These are phyloP conservation scores for Trichopria drosophilae DNA, from an alignment of 2,888 invertebrate species.

Conservation along the genomic window DNA sequence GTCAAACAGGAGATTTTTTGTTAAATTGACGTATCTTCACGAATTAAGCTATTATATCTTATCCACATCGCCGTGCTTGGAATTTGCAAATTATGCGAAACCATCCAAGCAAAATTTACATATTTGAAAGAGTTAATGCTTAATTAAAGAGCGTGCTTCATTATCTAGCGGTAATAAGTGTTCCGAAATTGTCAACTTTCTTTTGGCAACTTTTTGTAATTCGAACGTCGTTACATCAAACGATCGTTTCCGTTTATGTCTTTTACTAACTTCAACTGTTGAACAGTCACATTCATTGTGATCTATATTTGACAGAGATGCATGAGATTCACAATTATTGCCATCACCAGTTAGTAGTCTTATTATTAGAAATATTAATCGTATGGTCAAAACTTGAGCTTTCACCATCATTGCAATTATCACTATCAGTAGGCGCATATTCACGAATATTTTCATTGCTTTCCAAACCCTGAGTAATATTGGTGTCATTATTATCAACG, in stretches of 20 bases:
- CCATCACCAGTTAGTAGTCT: too few relatives aligned
- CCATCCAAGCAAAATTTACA: slow-evolving; percentile 32
- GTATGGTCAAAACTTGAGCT: too few relatives aligned
- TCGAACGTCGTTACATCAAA: slow-evolving; percentile 20
- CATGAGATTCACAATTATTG: too few relatives aligned
- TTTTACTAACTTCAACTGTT: too few relatives aligned
- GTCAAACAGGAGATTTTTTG: slow-evolving; percentile 43
- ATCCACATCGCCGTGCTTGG: slow-evolving; percentile 45
- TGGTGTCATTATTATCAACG: too few relatives aligned
- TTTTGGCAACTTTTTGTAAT: slow-evolving; percentile 19
- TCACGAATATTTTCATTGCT: too few relatives aligned
- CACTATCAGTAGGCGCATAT: too few relatives aligned
- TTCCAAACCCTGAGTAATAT: too few relatives aligned
- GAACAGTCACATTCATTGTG: too few relatives aligned
- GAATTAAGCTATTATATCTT: slow-evolving; percentile 42
- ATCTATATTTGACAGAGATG: too few relatives aligned
- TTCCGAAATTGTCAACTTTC: slow-evolving; percentile 17
- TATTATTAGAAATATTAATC: too few relatives aligned
- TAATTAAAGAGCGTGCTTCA: not conserved
- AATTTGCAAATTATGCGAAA: slow-evolving; percentile 37
- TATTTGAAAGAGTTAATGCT: slow-evolving; percentile 3
- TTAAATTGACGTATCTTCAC: slow-evolving; percentile 31
- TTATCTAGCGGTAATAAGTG: slow-evolving; percentile 17
- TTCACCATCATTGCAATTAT: too few relatives aligned
- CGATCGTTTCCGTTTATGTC: slow-evolving; percentile 31